Evolutionary conservation across 2,113 vertebrate genomes (phyloP), one percentile per base, ranked within the genome.

Genomic region (Craseonycteris thonglongyai): DNA sequence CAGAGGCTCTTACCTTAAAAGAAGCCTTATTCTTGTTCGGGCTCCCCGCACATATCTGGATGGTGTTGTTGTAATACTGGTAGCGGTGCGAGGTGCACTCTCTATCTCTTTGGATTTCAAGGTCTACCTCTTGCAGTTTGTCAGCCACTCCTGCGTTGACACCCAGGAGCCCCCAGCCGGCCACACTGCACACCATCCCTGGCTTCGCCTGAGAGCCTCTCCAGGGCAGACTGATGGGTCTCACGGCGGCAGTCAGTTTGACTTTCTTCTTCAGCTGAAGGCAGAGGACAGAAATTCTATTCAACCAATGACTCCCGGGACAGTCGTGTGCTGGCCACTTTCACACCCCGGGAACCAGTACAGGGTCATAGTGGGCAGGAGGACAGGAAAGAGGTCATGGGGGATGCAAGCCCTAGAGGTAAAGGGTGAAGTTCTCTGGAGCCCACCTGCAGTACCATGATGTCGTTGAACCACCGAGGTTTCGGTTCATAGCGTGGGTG

Each of bases 381-480:
- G 4, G 19, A 69, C 42, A 68, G 15, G 28, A 49, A 51, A 11
- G 83, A 80, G 15, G 10, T 61, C 40, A 12, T 33, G 54, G 3
- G 63, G 38, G 26, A 33, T 56, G 42, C 65, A 65, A 42, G 22
- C 30, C 2, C 24, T 1, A 8, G 38, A 15, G 9, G 21, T 7
- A 49, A 49, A 21, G 18, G 38, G 15, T 65, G 4, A 24, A 24
- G 45, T 28, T 13, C 18, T 30, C 30, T 22, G 66, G 16, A 69
- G 30, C 11, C 33, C 9, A 71, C 96, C 92, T 94, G 51, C 3
- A 97, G 87, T 4, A 97, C 6, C 96, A 96, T 97, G 90, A 97
- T 96, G 76, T 97, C 95, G 0, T 56, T 96, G 22, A n/a, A n/a
- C n/a, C n/a, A n/a, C n/a, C n/a, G n/a, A n/a, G n/a, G n/a, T n/a